Evolutionary conservation across 2,113 vertebrate genomes (phyloP).

Genomic region (Accipiter virgatus): DNA sequence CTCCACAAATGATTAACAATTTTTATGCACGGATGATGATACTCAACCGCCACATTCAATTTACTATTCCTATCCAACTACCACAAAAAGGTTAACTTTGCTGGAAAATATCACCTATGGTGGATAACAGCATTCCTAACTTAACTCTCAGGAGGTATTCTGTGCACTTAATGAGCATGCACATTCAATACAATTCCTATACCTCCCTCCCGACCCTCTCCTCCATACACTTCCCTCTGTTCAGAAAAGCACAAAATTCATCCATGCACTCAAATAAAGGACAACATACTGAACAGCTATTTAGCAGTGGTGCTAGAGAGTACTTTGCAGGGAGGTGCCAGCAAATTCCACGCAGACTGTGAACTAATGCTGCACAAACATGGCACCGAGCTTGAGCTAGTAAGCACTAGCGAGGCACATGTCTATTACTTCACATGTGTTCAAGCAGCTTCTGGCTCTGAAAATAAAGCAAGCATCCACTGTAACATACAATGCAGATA

Average conservation of each 20-base stretch:
- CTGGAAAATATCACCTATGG: background rate
- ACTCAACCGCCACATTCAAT: background rate
- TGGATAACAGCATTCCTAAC: background rate
- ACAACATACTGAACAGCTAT: background rate
- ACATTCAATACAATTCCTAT: background rate
- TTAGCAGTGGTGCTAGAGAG: background rate
- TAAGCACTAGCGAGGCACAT: accelerated
- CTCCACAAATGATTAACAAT: background rate
- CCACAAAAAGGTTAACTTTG: background rate
- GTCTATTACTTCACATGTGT: background rate
- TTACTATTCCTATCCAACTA: background rate
- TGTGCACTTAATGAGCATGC: background rate
- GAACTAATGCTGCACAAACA: background rate
- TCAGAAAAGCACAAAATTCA: background rate
- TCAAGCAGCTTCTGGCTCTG: background rate
- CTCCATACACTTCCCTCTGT: background rate
- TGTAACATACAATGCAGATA: background rate
- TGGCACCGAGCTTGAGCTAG: background rate
- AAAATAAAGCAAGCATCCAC: background rate
- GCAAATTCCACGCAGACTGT: background rate
- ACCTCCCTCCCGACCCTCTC: background rate
- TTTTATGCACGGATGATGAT: background rate
- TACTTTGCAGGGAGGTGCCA: background rate
- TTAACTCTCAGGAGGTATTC: background rate
- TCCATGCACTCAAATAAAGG: background rate